Conservation (phyloP, 2,888 invertebrate genomes). For the Eupithecia subfuscata region DNA sequence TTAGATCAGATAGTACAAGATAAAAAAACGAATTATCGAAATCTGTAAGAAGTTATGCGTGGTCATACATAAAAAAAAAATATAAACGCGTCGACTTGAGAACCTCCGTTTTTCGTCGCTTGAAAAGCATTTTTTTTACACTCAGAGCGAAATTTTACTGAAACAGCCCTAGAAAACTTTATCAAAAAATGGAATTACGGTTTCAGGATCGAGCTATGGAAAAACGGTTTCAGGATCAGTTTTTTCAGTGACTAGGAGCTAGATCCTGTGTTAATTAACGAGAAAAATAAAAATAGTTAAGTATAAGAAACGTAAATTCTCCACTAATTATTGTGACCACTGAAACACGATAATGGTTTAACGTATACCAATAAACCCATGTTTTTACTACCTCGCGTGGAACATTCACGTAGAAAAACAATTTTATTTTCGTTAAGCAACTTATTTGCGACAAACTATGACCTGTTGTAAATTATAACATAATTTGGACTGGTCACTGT, state of each 20-base stretch:
- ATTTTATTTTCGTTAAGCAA: constrained; percentile 71
- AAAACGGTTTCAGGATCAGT: not conserved
- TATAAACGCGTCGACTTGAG: no score
- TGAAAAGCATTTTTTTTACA: no score
- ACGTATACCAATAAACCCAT: constrained; percentile 66
- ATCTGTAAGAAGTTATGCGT: no score
- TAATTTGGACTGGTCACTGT: constrained; percentile 69
- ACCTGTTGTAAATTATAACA: constrained; percentile 70
- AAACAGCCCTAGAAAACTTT: not conserved
- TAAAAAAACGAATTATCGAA: no score
- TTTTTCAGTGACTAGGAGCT: not conserved
- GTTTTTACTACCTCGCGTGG: constrained; percentile 74
- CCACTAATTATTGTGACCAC: constrained; percentile 37
- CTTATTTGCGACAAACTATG: constrained; percentile 72
- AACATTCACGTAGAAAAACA: constrained; percentile 62
- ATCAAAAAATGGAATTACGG: not conserved
- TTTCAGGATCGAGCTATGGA: not conserved
- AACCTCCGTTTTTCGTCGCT: no score
- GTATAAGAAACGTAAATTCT: constrained; percentile 30
- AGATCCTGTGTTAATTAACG: not conserved
- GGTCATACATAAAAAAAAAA: no score
- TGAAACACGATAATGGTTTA: constrained; percentile 56
- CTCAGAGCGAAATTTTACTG: not conserved
- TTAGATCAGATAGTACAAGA: no score
- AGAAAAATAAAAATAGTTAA: constrained; percentile 2